Evolutionary conservation across 2,797 vertebrate species (phyloP).

Genomic region (Neosilurus mollespiculum): DNA sequence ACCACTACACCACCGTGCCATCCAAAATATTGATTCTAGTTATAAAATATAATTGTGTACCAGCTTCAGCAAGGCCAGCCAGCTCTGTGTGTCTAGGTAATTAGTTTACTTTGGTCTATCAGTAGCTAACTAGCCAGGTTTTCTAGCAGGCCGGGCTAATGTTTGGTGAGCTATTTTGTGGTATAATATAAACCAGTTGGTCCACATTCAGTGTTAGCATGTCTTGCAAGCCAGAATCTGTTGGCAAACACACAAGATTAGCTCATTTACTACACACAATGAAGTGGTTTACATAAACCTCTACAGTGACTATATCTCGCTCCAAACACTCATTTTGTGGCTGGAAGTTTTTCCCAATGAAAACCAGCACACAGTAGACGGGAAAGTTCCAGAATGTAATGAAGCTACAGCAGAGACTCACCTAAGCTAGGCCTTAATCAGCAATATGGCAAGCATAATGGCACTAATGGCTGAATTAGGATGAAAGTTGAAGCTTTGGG

Average conservation of each 20-base stretch:
- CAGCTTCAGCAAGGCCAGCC: not conserved
- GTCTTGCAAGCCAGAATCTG: not conserved
- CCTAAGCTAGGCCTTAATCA: not conserved
- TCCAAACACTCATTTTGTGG: not conserved
- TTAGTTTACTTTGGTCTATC: not conserved
- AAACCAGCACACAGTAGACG: too few species aligned
- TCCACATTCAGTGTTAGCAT: not conserved
- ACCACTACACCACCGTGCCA: too few species aligned
- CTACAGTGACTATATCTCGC: not conserved
- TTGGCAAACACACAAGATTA: constrained; percentile 2
- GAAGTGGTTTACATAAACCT: constrained; percentile 60
- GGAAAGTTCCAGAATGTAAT: not conserved
- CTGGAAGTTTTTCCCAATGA: not conserved
- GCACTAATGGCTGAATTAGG: not conserved
- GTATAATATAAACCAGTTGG: not conserved
- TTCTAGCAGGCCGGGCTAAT: not conserved
- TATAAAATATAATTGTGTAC: too few species aligned
- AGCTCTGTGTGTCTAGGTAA: not conserved
- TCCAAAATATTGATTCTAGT: not conserved
- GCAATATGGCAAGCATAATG: not conserved
- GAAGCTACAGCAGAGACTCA: not conserved
- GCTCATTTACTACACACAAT: constrained; percentile 29
- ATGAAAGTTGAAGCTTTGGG: not conserved
- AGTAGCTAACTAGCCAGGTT: not conserved
- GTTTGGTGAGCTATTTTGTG: not conserved